Conservation (phyloP, 30 jellyfish, hydroid and myxozoan genomes). For the Rhopilema esculentum region DNA sequence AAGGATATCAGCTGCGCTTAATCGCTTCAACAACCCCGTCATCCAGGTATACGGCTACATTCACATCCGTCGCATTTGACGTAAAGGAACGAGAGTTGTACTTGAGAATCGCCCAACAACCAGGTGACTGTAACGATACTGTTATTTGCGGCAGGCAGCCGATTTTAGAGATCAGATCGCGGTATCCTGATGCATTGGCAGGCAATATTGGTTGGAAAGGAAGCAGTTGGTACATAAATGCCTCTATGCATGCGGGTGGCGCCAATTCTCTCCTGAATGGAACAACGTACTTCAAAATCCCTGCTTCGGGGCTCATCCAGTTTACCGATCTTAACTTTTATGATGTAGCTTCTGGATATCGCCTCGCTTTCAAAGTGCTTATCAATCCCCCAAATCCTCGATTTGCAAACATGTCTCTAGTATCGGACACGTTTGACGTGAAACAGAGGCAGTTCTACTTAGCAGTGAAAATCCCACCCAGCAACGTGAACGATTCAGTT, state of each 20-base stretch:
- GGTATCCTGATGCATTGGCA: slow-evolving; percentile 76
- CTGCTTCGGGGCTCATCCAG: slow-evolving; percentile 67
- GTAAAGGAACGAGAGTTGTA: slow-evolving; percentile 72
- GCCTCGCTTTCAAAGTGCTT: slow-evolving; percentile 50
- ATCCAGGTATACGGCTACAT: slow-evolving; percentile 49
- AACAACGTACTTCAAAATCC: slow-evolving; percentile 50
- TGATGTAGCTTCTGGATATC: slow-evolving; percentile 64
- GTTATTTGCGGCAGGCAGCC: slow-evolving; percentile 91
- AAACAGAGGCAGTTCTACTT: slow-evolving; percentile 71
- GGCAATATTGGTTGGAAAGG: slow-evolving; percentile 80
- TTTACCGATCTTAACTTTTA: slow-evolving; percentile 64
- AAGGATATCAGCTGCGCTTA: slow-evolving; percentile 57
- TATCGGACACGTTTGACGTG: slow-evolving; percentile 74
- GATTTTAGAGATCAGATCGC: slow-evolving; percentile 67
- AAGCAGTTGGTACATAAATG: slow-evolving; percentile 75
- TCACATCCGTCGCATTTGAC: slow-evolving; percentile 59
- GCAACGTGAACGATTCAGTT: slow-evolving; percentile 76
- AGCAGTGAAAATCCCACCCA: slow-evolving; percentile 61
- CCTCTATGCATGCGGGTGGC: slow-evolving; percentile 60
- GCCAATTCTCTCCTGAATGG: slow-evolving; percentile 69
- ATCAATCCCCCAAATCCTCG: slow-evolving; percentile 62
- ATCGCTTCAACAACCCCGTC: slow-evolving; percentile 65
- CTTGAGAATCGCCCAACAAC: slow-evolving; percentile 77
- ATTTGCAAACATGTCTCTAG: slow-evolving; percentile 58
- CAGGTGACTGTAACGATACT: slow-evolving; percentile 86